A percentile compares a stretch with the other conserved stretches of the same genome.
phyloP scores from a whole-genome alignment of 1,140 invertebrate genomes.

The Neodiprion pinetum region DNA sequence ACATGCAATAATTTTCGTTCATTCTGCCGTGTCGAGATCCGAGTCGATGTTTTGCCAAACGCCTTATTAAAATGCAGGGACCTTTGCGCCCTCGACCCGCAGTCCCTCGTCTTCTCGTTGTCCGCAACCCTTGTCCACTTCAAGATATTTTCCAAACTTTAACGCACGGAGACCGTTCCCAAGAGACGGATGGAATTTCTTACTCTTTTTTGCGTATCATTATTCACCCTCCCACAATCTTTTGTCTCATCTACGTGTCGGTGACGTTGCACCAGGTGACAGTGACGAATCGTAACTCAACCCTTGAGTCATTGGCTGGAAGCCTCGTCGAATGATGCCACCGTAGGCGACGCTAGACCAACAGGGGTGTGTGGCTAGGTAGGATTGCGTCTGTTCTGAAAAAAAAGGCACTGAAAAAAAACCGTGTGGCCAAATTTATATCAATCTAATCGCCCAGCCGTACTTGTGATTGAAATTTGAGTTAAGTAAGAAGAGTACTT shows the following conservation, averaged over 20 bases:
- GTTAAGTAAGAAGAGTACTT: too few relatives aligned
- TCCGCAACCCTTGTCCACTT: background rate
- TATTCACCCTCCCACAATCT: constrained; percentile 48
- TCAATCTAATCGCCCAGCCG: too few relatives aligned
- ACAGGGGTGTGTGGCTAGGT: background rate
- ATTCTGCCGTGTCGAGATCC: too few relatives aligned
- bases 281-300: constrained; percentile 53
- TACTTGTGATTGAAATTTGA: too few relatives aligned
- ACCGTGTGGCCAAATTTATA: too few relatives aligned
- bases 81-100: background rate
- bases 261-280: constrained; percentile 48
- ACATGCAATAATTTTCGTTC: too few relatives aligned
- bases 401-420: too few relatives aligned
- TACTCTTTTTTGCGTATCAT: constrained; percentile 48
- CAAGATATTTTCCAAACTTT: constrained; percentile 52
- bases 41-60: background rate
- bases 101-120: background rate
- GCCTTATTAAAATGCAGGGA: background rate
- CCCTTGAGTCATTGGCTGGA: constrained; percentile 41
- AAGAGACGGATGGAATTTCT: constrained; percentile 31
- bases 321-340: background rate
- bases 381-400: background rate
- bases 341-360: background rate
- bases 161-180: constrained; percentile 50
- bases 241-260: constrained; percentile 45